Base-by-base conservation (phyloP, 37 sponge, comb jelly and placozoan species). In the Spongilla lacustris region DNA sequence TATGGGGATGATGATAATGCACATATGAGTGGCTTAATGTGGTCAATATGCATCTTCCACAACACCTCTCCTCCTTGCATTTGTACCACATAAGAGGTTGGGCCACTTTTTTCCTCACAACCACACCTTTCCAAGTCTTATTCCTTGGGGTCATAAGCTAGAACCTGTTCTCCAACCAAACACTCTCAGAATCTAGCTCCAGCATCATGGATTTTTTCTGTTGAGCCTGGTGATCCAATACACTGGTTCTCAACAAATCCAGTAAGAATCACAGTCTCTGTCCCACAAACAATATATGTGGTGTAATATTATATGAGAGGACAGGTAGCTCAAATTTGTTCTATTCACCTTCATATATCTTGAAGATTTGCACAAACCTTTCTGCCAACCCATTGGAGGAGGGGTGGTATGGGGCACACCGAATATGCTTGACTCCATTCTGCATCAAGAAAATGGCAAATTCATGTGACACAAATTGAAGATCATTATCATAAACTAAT, bases 341-440 rank as follows among this genome's bases (percentile, higher is more conserved):
- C 25, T 49, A 10, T 28, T 28, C 17, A 67, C 76, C 49, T 69
- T 76, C 38, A 58, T 67, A 24, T 48, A 24, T 36, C 79, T 85
- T 77, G 24, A 76, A 35, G 13, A 28, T 72, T n/a, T 85, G 86
- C 19, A 77, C 79, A n/a, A 77, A 85, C 10, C 78, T 1, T 37
- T 77, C 70, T 66, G 41, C 78, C 35, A 50, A 25, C 2, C 78
- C 41, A 36, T 67, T 77, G 26, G 71, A 72, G 25, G 86, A 75
- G 6, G 79, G 81, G 49, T 80, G 81, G 36, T 87, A 80, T 33
- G 81, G 89, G 22, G 83, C 49, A 30, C 81, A 68, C 33, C 69
- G 37, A 70, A 88, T 76, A 67, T 88, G 78, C 67, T 80, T 71
- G 26, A 87, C 25, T 29, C 87, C 67, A 26, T 86, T 86, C 26